phyloP scores from a whole-genome alignment of 1,140 invertebrate species.

The Bombus sylvicola region DNA sequence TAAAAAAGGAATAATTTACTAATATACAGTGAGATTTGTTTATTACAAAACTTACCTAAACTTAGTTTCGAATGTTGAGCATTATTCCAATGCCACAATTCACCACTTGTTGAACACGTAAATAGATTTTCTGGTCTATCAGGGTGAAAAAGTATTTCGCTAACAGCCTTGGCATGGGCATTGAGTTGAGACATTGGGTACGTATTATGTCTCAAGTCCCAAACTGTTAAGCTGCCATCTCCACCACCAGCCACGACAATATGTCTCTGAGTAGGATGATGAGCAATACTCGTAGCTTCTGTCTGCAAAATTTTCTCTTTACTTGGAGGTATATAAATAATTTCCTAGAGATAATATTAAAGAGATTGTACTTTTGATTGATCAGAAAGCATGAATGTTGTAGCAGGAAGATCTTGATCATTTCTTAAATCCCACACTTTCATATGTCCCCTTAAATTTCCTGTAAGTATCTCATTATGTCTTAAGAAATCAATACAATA shows the following conservation, averaged over 20 bases:
- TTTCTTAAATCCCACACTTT: constrained; percentile 93
- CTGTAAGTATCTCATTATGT: constrained; percentile 91
- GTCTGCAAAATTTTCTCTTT: constrained; percentile 75
- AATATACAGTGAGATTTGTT: background rate
- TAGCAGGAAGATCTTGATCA: constrained; percentile 83
- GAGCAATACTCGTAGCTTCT: constrained; percentile 88
- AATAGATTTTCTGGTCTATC: constrained; percentile 92
- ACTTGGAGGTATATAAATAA: background rate
- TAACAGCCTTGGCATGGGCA: constrained; percentile 89
- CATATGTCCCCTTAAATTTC: constrained; percentile 92
- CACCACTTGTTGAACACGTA: constrained; percentile 90
- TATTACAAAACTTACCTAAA: constrained; percentile 65
- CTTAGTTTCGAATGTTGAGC: constrained; percentile 77
- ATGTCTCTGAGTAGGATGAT: constrained; percentile 93
- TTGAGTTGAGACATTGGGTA: constrained; percentile 91
- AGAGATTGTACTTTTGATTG: constrained; percentile 81
- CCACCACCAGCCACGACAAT: constrained; percentile 92
- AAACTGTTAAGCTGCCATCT: constrained; percentile 91
- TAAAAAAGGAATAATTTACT: constrained; percentile 52
- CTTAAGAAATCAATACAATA: constrained; percentile 90
- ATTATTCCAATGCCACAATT: constrained; percentile 93
- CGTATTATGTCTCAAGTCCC: constrained; percentile 92
- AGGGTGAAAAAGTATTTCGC: constrained; percentile 92
- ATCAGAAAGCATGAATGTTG: constrained; percentile 87
- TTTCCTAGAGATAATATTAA: background rate